These are phyloP conservation scores for Limnothrissa miodon DNA, from an alignment of 2,113 vertebrate species.

Conservation along the genomic window DNA sequence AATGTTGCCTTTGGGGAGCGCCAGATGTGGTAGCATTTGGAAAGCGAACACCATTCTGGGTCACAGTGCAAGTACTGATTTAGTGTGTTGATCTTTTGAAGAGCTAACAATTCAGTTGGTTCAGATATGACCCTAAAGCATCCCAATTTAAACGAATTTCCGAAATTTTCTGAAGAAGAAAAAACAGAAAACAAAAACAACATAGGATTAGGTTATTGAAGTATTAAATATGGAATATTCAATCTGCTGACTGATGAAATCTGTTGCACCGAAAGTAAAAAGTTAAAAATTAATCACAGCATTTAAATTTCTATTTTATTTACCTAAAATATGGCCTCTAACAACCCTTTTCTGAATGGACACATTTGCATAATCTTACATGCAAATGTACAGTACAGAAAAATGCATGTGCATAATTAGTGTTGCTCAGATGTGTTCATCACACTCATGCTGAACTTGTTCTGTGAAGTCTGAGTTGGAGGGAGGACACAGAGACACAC, in stretches of 20 bases:
- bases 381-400: constrained; percentile 31
- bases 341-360: not conserved
- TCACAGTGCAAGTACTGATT: not conserved
- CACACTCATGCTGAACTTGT: constrained; percentile 34
- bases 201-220: constrained; percentile 44
- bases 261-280: constrained; percentile 64
- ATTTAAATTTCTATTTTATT: constrained; percentile 67
- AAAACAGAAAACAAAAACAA: too few relatives aligned
- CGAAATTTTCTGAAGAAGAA: not conserved
- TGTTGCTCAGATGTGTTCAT: constrained; percentile 52
- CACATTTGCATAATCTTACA: constrained; percentile 25
- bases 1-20: not conserved
- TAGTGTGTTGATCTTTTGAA: not conserved
- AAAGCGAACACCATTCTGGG: not conserved
- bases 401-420: constrained; percentile 47
- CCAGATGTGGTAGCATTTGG: constrained; percentile 4
- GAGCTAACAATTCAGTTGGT: not conserved
- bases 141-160: not conserved
- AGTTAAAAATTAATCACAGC: constrained; percentile 64
- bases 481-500: constrained; percentile 37
- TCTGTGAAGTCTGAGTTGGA: constrained; percentile 28
- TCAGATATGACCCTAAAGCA: not conserved
- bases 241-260: constrained; percentile 70
- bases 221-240: constrained; percentile 70
- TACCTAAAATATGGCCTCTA: constrained; percentile 56